Evolutionary conservation across 2,113 vertebrate genomes (phyloP).

Genomic region (Myotis yumanensis): DNA sequence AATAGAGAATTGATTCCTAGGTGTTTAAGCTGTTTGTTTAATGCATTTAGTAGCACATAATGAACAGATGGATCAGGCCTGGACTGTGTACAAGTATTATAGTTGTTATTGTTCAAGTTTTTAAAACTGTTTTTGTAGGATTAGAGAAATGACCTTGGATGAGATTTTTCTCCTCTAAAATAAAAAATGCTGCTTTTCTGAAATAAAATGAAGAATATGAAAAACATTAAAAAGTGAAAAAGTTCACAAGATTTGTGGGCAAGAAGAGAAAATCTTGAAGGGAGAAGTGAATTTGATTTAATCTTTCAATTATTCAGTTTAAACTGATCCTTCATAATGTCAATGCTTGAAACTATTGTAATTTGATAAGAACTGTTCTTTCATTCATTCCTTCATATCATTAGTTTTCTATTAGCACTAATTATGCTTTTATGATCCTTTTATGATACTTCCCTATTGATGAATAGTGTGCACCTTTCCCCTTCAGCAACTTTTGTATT

Average conservation of each 20-base stretch:
- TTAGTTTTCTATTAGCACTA: constrained; percentile 37
- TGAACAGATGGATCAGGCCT: neutral
- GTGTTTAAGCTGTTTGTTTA: neutral
- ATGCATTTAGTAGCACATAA: neutral
- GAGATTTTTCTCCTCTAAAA: constrained; percentile 39
- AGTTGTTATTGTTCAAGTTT: neutral
- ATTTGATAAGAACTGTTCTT: constrained; percentile 18
- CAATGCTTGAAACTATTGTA: constrained; percentile 13
- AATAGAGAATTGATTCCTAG: neutral
- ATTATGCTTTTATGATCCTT: constrained; percentile 19
- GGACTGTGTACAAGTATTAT: neutral
- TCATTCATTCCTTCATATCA: neutral
- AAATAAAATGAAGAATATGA: constrained; percentile 35
- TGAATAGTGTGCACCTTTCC: constrained; percentile 11
- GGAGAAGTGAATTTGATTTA: neutral
- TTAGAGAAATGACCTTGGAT: neutral
- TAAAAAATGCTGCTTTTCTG: neutral
- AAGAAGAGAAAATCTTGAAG: neutral
- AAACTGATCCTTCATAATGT: neutral
- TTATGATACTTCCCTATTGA: constrained; percentile 3
- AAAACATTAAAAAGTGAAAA: neutral
- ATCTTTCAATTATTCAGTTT: constrained; percentile 23
- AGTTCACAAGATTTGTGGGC: neutral
- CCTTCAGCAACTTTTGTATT: neutral
- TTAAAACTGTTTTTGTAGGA: neutral